Percentiles rank a stretch among this genome's conserved stretches.
These are phyloP conservation scores for Ennomos erosarius DNA, from an alignment of 2,888 invertebrate species.

Conservation along the genomic window DNA sequence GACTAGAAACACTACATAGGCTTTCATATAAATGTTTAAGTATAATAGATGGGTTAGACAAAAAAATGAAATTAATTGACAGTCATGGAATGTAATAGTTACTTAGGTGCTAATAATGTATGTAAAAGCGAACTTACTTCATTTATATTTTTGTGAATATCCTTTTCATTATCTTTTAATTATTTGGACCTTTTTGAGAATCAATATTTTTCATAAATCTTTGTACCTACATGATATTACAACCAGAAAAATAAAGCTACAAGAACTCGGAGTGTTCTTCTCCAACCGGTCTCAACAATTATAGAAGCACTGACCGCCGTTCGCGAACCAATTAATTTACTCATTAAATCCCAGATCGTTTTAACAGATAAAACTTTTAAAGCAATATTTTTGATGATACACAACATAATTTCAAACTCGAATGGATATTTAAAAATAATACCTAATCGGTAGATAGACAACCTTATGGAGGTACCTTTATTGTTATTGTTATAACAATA, in stretches of 20 bases:
- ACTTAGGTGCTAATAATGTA: too few relatives aligned
- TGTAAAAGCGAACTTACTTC: too few relatives aligned
- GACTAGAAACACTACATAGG: too few relatives aligned
- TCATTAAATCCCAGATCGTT: slow-evolving; percentile 73
- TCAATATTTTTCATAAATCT: background rate
- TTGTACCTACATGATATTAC: slow-evolving; percentile 7
- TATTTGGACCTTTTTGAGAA: background rate
- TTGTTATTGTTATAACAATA: too few relatives aligned
- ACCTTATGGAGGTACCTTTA: too few relatives aligned
- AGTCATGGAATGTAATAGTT: too few relatives aligned
- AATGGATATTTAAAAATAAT: background rate
- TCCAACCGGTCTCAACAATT: slow-evolving; percentile 53
- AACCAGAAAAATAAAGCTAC: slow-evolving; percentile 15
- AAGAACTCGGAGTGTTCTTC: slow-evolving; percentile 23
- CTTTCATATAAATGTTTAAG: too few relatives aligned
- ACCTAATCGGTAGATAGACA: too few relatives aligned
- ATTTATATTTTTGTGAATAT: too few relatives aligned
- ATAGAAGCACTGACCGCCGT: slow-evolving; percentile 49
- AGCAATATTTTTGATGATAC: slow-evolving; percentile 25
- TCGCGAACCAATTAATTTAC: slow-evolving; percentile 76
- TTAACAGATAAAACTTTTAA: slow-evolving; percentile 54
- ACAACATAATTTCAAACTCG: slow-evolving; percentile 29
- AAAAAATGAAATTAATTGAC: too few relatives aligned
- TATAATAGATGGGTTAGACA: too few relatives aligned
- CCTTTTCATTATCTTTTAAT: too few relatives aligned